Evolutionary conservation across 2,113 vertebrate genomes (phyloP).

Genomic region (Anser brachyrhynchus): DNA sequence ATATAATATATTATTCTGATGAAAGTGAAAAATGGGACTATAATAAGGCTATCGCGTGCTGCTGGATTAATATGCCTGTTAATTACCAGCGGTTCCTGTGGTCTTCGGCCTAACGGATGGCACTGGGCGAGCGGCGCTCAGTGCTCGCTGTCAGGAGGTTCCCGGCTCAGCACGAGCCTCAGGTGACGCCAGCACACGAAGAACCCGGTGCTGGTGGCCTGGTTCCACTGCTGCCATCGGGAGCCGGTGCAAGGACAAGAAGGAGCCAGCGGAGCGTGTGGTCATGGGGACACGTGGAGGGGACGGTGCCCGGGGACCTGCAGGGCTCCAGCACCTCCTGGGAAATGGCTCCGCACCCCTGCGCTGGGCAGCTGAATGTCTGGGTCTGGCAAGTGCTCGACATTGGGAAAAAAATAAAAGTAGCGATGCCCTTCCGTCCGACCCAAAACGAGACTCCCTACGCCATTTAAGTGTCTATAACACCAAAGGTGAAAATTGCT

Average conservation of each 20-base stretch:
- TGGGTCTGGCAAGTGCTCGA: too few species aligned
- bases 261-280: neutral
- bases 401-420: neutral
- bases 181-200: accelerated
- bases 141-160: neutral
- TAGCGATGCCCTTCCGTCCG: neutral
- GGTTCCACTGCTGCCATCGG: accelerated
- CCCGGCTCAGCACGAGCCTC: neutral
- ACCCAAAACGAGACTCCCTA: neutral
- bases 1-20: slow-evolving; percentile 67
- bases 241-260: neutral
- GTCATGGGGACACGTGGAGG: accelerated
- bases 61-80: slow-evolving; percentile 40
- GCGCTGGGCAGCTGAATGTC: too few species aligned
- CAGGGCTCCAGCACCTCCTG: accelerated
- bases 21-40: slow-evolving; percentile 66
- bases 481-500: neutral
- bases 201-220: neutral
- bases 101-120: neutral
- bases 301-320: accelerated
- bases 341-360: neutral
- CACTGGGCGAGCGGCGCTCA: neutral
- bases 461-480: neutral
- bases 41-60: slow-evolving; percentile 44
- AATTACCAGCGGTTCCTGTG: slow-evolving; percentile 61